Base-by-base conservation (phyloP, 2,888 invertebrate genomes). In the Pantelozetes paolii region DNA sequence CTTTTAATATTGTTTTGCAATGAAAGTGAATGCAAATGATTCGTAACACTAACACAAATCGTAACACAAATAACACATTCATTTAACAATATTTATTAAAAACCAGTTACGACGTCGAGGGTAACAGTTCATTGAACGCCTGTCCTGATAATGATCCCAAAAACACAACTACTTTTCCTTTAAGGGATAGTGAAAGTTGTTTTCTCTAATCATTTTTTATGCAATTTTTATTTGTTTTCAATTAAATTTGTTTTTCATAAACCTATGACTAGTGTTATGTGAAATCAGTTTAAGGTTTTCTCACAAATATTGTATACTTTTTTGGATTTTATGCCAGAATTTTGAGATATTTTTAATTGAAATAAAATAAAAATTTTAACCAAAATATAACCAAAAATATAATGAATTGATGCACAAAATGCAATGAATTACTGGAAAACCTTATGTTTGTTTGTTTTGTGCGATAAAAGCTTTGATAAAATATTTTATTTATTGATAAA, bases 91-190 rank as follows among this genome's bases (percentile, higher is more conserved):
- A 59, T 59, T 40, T 67, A 67, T 40, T n/a, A 40, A 67, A 50
- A 67, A 67, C 67, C 67, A 67, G 67, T 67, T 67, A 67, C 23
- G 6, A 23, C 20, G 59, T 59, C 30, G 28, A 59, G 59, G 62
- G 67, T 67, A 67, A 67, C 36, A 40, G 67, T 67, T 67, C 67
- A 67, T 36, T 67, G 67, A 67, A 67, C 67, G 67, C 36, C 36
- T 67, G 67, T 11, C 67, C 67, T 67, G 67, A 67, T 67, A 67
- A 67, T 67, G 67, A 67, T 67, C 67, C 67, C 67, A 67, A 67
- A 40, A 40, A 67, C 11, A 15, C 40, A 36, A 67, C 40, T 67
- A 40, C 67, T 67, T 67, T 67, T 40, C 67, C 67, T 67, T 67
- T 67, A 67, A 23, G 67, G 40, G 40, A 67, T 2, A 67, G 67